A percentile compares a stretch with the other conserved stretches of the same genome.
phyloP scores from a whole-genome alignment of 2,888 invertebrate species.

The Byasa hedistus region DNA sequence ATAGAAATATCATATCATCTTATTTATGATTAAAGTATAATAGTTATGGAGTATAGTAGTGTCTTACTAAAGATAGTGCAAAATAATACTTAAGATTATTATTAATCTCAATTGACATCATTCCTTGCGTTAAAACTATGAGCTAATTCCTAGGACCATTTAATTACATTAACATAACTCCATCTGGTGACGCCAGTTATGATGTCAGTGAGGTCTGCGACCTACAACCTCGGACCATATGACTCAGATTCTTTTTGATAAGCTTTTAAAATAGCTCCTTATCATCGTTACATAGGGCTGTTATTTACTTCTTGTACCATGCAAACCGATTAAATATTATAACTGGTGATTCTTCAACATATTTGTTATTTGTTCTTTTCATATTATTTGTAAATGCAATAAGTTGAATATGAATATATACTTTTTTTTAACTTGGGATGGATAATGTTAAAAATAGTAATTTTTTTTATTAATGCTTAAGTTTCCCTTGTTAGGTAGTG shows the following conservation, averaged over 20 bases:
- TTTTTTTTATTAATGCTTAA: too few species aligned
- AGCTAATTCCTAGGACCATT: slow-evolving; percentile 25
- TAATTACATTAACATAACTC: slow-evolving; percentile 25
- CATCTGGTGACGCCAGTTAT: slow-evolving; percentile 23
- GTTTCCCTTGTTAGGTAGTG: too few species aligned
- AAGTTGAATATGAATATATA: too few species aligned
- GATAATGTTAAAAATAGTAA: too few species aligned
- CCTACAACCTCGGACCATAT: slow-evolving; percentile 20
- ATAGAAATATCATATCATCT: too few species aligned
- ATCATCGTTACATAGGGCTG: not conserved
- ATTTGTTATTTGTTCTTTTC: not conserved
- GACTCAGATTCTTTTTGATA: slow-evolving; percentile 21
- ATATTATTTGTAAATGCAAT: too few species aligned
- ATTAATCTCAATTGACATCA: not conserved
- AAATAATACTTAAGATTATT: too few species aligned
- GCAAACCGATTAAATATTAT: too few species aligned
- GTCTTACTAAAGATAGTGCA: too few species aligned
- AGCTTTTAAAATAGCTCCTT: slow-evolving; percentile 20
- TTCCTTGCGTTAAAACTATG: slow-evolving; percentile 20
- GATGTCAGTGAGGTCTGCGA: slow-evolving; percentile 26
- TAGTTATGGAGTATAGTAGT: too few species aligned
- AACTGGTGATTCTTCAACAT: not conserved
- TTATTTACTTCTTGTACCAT: not conserved
- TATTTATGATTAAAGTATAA: too few species aligned
- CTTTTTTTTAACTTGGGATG: too few species aligned